phyloP scores from a whole-genome alignment of 2,797 vertebrate species.

The Periparus ater region DNA sequence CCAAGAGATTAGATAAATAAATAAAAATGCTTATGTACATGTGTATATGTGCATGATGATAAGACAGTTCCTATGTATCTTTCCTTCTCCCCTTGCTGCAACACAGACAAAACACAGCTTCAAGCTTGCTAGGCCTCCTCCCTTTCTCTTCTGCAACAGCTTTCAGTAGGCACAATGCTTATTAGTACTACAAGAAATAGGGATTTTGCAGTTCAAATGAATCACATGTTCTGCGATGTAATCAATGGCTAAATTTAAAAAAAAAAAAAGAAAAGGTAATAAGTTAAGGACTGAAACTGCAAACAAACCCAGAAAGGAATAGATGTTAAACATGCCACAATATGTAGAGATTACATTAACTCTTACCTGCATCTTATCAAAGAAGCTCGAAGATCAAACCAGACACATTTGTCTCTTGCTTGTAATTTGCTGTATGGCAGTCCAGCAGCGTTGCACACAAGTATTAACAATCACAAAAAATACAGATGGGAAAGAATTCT shows the following conservation, averaged over 20 bases:
- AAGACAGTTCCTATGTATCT: slow-evolving; percentile 17
- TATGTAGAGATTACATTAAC: background rate
- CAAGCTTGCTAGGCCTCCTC: background rate
- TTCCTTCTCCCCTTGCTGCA: background rate
- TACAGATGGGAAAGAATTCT: background rate
- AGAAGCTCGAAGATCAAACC: slow-evolving; percentile 9
- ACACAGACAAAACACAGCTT: slow-evolving; percentile 8
- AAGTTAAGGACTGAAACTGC: slow-evolving; percentile 36
- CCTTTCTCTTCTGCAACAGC: background rate
- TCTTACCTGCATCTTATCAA: slow-evolving; percentile 19
- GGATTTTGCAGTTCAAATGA: slow-evolving; percentile 44
- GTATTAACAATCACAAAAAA: background rate
- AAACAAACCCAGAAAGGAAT: slow-evolving; percentile 12
- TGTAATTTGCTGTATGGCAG: slow-evolving; percentile 33
- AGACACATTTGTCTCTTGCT: slow-evolving; percentile 13
- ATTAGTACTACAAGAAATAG: slow-evolving; percentile 8
- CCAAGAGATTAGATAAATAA: slow-evolving; percentile 34
- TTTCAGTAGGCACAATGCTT: slow-evolving; percentile 3
- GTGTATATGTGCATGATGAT: background rate
- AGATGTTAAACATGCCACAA: background rate
- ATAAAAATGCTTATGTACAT: background rate
- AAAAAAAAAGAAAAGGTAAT: background rate
- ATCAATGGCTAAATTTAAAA: slow-evolving; percentile 10
- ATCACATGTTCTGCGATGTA: background rate
- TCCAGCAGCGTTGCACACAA: slow-evolving; percentile 53